phyloP scores from a whole-genome alignment of 2,888 invertebrate genomes.

The Branchellion lobata region DNA sequence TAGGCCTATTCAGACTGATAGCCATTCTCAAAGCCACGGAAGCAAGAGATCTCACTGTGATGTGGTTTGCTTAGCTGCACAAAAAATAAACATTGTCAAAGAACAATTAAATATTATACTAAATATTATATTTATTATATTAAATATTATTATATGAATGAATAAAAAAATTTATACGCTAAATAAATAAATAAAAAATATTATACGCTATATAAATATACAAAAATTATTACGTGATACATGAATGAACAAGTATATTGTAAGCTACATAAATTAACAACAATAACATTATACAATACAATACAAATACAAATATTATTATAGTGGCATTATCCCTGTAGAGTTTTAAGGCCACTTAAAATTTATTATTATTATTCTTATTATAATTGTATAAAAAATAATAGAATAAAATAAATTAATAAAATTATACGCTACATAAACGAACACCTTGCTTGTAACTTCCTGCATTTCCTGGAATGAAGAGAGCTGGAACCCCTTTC shows the following conservation, averaged over 20 bases:
- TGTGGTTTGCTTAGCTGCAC: background rate
- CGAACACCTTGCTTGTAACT: slow-evolving; percentile 80
- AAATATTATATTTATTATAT: no score
- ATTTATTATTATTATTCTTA: no score
- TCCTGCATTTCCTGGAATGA: slow-evolving; percentile 93
- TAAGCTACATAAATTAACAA: no score
- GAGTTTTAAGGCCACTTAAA: no score
- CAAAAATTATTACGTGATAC: no score
- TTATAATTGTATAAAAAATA: background rate
- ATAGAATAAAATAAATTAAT: background rate
- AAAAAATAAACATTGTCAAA: background rate
- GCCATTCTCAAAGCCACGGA: slow-evolving; percentile 86
- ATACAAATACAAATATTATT: no score
- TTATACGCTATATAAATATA: background rate
- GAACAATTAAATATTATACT: no score
- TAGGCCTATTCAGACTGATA: slow-evolving; percentile 70
- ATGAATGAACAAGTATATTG: no score
- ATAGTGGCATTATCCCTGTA: no score
- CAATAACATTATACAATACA: no score
- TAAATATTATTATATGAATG: background rate
- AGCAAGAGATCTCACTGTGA: slow-evolving; percentile 78
- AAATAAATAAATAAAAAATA: background rate
- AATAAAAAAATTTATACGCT: background rate
- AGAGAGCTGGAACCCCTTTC: slow-evolving; percentile 84
- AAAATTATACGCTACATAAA: background rate